Percentiles rank a stretch among this genome's conserved stretches.
Conservation (phyloP, 2,888 invertebrate species). For the Carpatolechia fugitivella region DNA sequence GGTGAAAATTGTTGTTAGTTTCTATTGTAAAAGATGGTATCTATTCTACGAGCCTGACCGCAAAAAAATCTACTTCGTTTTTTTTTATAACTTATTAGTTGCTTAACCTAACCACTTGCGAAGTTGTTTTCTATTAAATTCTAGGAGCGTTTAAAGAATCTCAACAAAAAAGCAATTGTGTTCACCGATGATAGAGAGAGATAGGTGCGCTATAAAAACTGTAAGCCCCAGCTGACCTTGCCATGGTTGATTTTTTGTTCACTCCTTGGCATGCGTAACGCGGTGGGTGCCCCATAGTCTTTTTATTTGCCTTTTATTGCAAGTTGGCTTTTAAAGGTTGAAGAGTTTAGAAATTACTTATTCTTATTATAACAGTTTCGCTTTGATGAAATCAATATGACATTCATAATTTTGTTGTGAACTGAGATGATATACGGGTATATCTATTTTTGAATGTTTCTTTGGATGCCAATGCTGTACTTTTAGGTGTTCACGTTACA, state of each 20-base stretch:
- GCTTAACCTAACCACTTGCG: no score
- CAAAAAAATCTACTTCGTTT: no score
- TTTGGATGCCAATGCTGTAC: no score
- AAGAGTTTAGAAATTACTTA: background rate
- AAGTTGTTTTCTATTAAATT: background rate
- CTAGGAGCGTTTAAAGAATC: background rate
- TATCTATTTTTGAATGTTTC: no score
- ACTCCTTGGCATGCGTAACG: conserved; percentile 16
- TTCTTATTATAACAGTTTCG: background rate
- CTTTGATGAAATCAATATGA: background rate
- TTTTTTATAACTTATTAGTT: no score
- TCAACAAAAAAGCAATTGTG: conserved; percentile 8
- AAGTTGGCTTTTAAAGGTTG: conserved; percentile 2
- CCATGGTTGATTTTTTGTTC: conserved; percentile 12
- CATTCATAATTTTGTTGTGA: no score
- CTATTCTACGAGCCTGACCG: no score
- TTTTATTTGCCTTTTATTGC: conserved; percentile 3
- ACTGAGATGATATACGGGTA: no score
- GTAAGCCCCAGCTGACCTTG: conserved; percentile 15
- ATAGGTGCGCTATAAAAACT: conserved; percentile 14
- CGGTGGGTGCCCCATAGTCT: conserved; percentile 13
- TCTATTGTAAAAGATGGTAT: no score
- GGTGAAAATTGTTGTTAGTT: no score
- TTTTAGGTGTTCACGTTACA: background rate
- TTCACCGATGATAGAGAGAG: conserved; percentile 13